Base-by-base conservation (phyloP, 2,113 vertebrate species). In the Eira barbara region DNA sequence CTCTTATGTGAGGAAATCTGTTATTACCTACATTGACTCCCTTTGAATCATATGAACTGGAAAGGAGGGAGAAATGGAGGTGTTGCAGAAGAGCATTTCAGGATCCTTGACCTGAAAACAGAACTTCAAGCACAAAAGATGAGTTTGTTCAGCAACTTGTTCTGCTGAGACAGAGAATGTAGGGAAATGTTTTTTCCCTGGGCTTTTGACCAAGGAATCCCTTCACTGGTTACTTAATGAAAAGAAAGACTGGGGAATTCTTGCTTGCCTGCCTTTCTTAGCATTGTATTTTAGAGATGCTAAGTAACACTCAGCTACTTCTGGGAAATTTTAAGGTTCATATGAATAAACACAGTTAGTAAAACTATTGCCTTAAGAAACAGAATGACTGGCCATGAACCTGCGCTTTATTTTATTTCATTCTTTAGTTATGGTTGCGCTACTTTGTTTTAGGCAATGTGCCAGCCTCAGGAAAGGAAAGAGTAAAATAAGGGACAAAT, bases 111-210 rank as follows among this genome's bases (percentile, higher is more conserved):
- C 95, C 89, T 96, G 76, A 78, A 94, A 97, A 88, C 49, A 79
- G 79, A 93, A 78, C 36, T 80, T 90, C 3, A 90, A 55, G 81
- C 79, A 36, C 71, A 74, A 88, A 85, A 94, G 87, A 94, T 80
- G 92, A 97, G 84, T 91, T 96, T 94, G 87, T 92, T 97, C 87
- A 91, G 95, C 85, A 92, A 59, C 57, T 96, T 96, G 69, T 94
- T 97, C 96, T 94, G 92, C 97, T 97, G 94, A 97, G 55, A 82
- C 91, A 45, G 94, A 93, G 45, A 73, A 57, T 95, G 67, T 42
- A 78, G 90, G 49, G 61, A 63, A 90, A 63, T n/a, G 9, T 65
- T 95, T 65, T 65, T 85, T 86, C 61, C 59, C 57, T 91, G 94
- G 88, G 81, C 84, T 96, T 71, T 79, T 74, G 76, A 95, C 84